Evolutionary conservation across 2,797 vertebrate genomes (phyloP).

Genomic region (Etheostoma nigrum): DNA sequence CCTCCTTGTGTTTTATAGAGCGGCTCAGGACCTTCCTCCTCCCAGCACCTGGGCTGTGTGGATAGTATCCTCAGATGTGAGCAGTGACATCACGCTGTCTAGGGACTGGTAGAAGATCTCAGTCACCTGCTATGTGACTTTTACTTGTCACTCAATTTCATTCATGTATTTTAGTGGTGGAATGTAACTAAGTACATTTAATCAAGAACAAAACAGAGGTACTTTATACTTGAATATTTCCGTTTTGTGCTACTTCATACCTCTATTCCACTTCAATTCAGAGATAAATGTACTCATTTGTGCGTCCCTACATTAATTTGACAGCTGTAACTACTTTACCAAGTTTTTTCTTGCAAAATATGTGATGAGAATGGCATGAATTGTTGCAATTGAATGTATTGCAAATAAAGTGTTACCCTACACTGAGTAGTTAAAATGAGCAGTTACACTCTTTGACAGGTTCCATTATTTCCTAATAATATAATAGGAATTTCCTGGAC

Average conservation of each 20-base stretch:
- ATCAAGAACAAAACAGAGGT: background rate
- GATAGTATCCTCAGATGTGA: background rate
- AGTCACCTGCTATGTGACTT: background rate
- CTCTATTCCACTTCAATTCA: background rate
- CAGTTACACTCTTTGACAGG: too few species aligned
- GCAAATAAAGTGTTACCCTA: too few species aligned
- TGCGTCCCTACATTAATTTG: background rate
- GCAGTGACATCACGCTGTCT: background rate
- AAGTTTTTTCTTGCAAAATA: too few species aligned
- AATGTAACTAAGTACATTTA: background rate
- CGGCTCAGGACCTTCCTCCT: slow-evolving; percentile 14
- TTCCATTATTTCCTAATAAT: too few species aligned
- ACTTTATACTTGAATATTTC: background rate
- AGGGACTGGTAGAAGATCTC: background rate
- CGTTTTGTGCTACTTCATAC: too few species aligned
- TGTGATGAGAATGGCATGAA: background rate
- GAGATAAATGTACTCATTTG: background rate
- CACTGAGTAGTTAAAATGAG: background rate
- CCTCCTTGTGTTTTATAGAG: slow-evolving; percentile 33
- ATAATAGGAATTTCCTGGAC: too few species aligned
- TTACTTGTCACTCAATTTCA: background rate
- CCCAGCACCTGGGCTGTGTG: background rate
- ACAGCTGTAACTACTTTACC: too few species aligned
- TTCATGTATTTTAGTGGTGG: background rate
- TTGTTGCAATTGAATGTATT: background rate